phyloP scores from a whole-genome alignment of 2,113 vertebrate species.

The Clarias magur region DNA sequence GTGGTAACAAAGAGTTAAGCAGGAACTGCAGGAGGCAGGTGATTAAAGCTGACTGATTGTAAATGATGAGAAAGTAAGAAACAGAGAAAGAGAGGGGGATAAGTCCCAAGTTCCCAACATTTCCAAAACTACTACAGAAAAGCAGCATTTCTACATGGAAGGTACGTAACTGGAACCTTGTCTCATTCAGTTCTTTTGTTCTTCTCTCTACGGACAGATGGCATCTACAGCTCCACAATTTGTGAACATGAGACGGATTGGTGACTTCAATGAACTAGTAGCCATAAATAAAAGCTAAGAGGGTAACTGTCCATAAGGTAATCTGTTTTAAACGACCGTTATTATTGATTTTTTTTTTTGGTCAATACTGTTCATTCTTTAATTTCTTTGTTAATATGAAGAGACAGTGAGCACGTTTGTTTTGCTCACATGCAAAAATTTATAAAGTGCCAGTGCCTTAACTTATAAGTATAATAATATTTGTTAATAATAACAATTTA shows the following conservation, averaged over 20 bases:
- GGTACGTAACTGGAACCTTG: not conserved
- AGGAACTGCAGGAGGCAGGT: conserved; percentile 23
- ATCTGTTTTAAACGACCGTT: not conserved
- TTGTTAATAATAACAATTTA: not conserved
- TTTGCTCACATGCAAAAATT: not conserved
- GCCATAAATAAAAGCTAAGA: conserved; percentile 6
- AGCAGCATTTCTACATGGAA: not conserved
- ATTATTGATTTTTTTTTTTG: too few species aligned
- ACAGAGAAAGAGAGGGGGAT: conserved; percentile 13
- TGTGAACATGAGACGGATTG: not conserved
- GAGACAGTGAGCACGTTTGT: not conserved
- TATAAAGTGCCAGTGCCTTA: not conserved
- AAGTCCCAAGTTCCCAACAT: not conserved
- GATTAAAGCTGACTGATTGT: conserved; percentile 36
- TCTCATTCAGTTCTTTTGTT: conserved; percentile 9
- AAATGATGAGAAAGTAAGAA: not conserved
- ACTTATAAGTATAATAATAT: not conserved
- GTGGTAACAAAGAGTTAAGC: conserved; percentile 19
- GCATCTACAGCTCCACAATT: not conserved
- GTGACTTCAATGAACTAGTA: not conserved
- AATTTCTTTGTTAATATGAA: not conserved
- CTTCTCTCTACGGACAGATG: not conserved
- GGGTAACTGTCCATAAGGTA: not conserved
- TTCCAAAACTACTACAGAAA: conserved; percentile 10
- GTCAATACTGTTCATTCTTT: not conserved